Conservation (phyloP, 2,888 invertebrate species). For the Athalia rosae region DNA sequence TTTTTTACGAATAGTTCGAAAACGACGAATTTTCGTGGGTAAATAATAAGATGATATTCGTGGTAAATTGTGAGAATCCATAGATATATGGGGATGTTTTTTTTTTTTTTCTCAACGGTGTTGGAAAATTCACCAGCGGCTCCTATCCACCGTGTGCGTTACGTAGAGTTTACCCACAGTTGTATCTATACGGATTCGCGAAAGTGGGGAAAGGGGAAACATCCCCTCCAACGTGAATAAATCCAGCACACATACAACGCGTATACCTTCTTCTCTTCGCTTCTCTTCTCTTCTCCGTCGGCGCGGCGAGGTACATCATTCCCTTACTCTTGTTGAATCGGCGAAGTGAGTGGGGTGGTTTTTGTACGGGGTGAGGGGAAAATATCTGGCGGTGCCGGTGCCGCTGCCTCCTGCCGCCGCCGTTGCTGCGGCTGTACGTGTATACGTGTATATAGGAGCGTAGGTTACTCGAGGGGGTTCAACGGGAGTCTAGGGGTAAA, state of each 20-base stretch:
- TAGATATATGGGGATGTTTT: too few species aligned
- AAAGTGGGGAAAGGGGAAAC: constrained; percentile 11
- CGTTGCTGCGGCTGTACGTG: too few species aligned
- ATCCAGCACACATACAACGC: neutral
- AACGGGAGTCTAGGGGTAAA: constrained; percentile 49
- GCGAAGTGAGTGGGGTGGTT: too few species aligned
- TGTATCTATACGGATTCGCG: neutral
- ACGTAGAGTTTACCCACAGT: neutral
- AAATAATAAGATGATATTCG: too few species aligned
- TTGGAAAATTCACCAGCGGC: neutral
- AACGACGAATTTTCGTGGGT: neutral
- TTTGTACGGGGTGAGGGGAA: constrained; percentile 44
- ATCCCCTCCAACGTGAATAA: constrained; percentile 2
- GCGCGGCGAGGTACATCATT: neutral
- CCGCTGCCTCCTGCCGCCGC: constrained; percentile 63
- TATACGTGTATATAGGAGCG: too few species aligned
- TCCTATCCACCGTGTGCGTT: too few species aligned
- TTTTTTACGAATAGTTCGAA: too few species aligned
- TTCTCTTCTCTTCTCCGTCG: constrained; percentile 15
- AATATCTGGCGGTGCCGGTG: constrained; percentile 66
- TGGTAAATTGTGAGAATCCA: too few species aligned
- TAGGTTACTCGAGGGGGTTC: constrained; percentile 61
- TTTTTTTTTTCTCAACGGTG: too few species aligned
- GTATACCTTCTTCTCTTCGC: constrained; percentile 34
- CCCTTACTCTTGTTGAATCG: too few species aligned